phyloP scores from a whole-genome alignment of 2,113 vertebrate species.

The cat (Felis catus) region DNA sequence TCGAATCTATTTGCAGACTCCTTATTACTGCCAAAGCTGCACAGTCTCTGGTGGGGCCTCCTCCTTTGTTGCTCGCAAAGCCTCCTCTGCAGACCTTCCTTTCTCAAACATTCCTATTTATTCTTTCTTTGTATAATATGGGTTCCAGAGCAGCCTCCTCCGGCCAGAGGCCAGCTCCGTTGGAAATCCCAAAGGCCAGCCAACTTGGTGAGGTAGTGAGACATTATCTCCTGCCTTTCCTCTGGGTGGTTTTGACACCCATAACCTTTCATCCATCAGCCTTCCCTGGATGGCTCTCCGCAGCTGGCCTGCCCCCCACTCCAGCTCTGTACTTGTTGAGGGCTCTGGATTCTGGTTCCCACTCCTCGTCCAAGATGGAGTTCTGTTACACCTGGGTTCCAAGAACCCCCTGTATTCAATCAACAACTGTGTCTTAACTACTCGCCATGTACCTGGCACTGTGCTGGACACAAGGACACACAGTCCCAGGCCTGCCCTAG shows the following conservation, averaged over 20 bases:
- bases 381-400: not conserved
- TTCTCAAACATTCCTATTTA: not conserved
- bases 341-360: not conserved
- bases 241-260: not conserved
- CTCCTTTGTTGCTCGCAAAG: not conserved
- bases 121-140: not conserved
- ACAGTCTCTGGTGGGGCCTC: rapidly evolving
- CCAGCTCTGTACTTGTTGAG: not conserved
- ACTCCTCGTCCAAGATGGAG: not conserved
- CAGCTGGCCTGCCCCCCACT: rapidly evolving
- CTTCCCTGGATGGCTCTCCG: not conserved
- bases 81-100: not conserved
- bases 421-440: not conserved
- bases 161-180: not conserved
- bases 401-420: not conserved
- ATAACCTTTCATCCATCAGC: not conserved
- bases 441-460: rapidly evolving
- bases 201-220: not conserved
- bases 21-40: not conserved
- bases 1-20: not conserved
- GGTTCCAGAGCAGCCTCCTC: not conserved
- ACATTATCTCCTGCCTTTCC: not conserved
- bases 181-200: not conserved
- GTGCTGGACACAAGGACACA: rapidly evolving
- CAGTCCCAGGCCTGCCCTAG: not conserved